phyloP scores from a whole-genome alignment of 2,113 vertebrate species.

The Aspiorhynchus laticeps region DNA sequence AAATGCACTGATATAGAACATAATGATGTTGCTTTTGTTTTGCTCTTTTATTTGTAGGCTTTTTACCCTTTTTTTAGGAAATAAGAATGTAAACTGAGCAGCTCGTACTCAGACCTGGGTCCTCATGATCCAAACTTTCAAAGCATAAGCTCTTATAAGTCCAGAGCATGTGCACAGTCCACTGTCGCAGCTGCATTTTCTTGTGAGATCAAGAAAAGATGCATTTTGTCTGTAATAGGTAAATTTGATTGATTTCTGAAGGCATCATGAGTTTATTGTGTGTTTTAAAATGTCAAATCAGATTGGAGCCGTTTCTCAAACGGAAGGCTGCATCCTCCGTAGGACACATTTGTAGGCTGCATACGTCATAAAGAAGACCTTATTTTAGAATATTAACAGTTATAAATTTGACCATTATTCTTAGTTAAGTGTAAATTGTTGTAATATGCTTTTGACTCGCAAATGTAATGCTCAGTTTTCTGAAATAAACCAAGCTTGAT shows the following conservation, averaged over 20 bases:
- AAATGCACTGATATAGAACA: neutral
- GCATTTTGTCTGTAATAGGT: neutral
- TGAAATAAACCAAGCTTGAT: no score
- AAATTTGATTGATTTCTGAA: neutral
- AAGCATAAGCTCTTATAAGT: neutral
- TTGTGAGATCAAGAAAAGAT: neutral
- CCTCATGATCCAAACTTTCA: neutral
- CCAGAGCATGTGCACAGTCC: neutral
- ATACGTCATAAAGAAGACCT: no score
- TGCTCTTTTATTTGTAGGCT: neutral
- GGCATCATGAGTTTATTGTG: neutral
- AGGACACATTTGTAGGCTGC: no score
- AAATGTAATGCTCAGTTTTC: no score
- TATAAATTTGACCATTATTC: no score
- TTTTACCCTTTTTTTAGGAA: neutral
- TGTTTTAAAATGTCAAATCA: slow-evolving; percentile 9
- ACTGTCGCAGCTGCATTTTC: neutral
- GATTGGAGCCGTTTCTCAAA: no score
- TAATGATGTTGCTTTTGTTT: neutral
- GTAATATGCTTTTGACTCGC: no score
- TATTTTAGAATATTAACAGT: no score
- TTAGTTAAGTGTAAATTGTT: no score
- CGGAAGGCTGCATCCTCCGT: no score
- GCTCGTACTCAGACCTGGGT: neutral
- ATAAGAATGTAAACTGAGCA: neutral